These are phyloP conservation scores for Oxycera nigricornis DNA, from an alignment of 2,888 invertebrate species.

Conservation along the genomic window DNA sequence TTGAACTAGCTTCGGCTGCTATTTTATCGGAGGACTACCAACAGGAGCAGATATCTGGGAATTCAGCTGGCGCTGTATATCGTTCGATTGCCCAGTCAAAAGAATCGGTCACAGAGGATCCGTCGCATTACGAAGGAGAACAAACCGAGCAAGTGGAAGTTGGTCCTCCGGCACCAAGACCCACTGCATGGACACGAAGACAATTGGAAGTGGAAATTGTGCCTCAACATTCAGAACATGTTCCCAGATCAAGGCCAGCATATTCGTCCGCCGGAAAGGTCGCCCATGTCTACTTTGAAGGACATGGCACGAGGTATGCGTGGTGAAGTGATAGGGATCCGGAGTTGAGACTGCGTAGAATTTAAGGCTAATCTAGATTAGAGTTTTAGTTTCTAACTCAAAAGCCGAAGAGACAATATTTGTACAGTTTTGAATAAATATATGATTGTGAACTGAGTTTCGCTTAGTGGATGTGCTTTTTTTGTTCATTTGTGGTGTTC, in stretches of 20 bases:
- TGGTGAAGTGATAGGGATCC: neutral
- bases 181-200: neutral
- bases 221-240: neutral
- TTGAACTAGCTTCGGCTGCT: conserved; percentile 2
- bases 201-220: neutral
- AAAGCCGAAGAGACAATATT: neutral
- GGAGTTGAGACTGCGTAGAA: neutral
- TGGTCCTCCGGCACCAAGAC: neutral
- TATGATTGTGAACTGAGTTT: neutral
- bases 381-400: neutral
- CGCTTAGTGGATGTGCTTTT: too few relatives aligned
- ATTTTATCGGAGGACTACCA: neutral
- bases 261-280: conserved; percentile 11
- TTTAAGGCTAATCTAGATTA: neutral
- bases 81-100: neutral
- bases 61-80: conserved; percentile 6
- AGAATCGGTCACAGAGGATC: neutral
- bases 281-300: conserved; percentile 17
- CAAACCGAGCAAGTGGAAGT: neutral
- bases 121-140: neutral
- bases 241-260: neutral
- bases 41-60: neutral
- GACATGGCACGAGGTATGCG: conserved; percentile 20
- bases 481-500: too few relatives aligned
- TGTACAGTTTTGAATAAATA: neutral